phyloP scores from a whole-genome alignment of 2,797 vertebrate genomes.

The Pseudomugil tenellus region DNA sequence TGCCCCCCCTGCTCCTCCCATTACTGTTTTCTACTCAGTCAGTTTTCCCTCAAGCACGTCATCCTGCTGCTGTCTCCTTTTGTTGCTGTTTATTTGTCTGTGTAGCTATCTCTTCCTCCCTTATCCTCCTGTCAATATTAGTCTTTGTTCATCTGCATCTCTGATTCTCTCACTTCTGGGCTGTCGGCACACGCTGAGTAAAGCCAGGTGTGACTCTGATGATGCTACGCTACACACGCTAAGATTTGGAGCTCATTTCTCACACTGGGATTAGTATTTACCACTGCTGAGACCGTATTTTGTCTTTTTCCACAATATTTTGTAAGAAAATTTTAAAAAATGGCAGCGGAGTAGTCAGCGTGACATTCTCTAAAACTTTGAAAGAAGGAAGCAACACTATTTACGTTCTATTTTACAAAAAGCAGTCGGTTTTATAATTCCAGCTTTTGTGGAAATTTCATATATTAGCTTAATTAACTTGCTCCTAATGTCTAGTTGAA shows the following conservation, averaged over 20 bases:
- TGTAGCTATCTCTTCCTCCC: conserved; percentile 17
- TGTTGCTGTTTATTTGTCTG: conserved; percentile 53
- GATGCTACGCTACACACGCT: conserved; percentile 1
- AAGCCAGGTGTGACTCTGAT: conserved; percentile 8
- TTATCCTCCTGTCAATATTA: conserved; percentile 54
- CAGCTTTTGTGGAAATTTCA: too few species aligned
- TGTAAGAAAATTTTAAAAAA: too few species aligned
- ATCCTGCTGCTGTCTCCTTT: conserved; percentile 32
- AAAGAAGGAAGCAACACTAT: too few species aligned
- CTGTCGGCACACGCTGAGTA: conserved; percentile 12
- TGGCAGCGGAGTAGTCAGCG: background rate
- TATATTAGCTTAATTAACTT: too few species aligned
- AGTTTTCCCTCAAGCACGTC: conserved; percentile 42
- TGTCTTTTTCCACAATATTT: background rate
- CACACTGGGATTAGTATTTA: background rate
- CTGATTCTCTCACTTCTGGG: conserved; percentile 33
- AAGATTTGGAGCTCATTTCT: conserved; percentile 6
- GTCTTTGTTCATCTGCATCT: conserved; percentile 56
- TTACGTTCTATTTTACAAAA: background rate
- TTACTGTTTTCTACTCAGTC: conserved; percentile 19
- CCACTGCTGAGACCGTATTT: background rate
- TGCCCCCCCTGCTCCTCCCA: conserved; percentile 50
- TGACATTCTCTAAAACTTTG: background rate
- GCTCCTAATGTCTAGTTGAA: too few species aligned
- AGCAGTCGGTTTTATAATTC: background rate